Base-by-base conservation (phyloP, 1,140 invertebrate species). In the Drosophila virilis region DNA sequence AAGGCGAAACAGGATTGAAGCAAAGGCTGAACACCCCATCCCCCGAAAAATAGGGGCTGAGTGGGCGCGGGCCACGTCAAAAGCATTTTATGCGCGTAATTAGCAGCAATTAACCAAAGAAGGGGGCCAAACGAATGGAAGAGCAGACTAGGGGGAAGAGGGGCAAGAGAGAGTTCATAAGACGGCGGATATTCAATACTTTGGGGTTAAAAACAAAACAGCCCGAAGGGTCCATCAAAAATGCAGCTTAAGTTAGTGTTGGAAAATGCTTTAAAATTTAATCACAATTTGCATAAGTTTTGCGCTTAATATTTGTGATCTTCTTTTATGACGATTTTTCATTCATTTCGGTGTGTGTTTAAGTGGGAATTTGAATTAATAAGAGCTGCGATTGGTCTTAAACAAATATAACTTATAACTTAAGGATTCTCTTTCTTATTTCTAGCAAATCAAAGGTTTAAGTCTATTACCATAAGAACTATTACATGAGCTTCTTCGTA, bases 41-140 rank as follows among this genome's bases (percentile, higher is more conserved):
- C 22, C 22, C 13, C 1, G 9, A 15, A n/a, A 32, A n/a, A 32
- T 15, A 57, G 32, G 50, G 59, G 8, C 22, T 10, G 13, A 8
- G 1, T 5, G 58, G 35, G 13, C 32, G 17, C 15, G 22, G 60
- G 43, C 52, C 12, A 67, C 45, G 70, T 67, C 64, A 67, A 73
- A 73, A 1, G 70, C 52, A 67, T 71, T 84, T 88, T 89, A 80
- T 89, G 80, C 84, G 77, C 77, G 62, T 78, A 88, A 88, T 88
- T 88, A 89, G 80, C 77, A 72, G 68, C 80, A 89, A 88, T 88
- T 88, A 80, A 35, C 43, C 28, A 65, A 73, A 68, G 60, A 48
- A 45, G 32, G 33, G 46, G 46, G 60, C 13, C 6, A 33, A 13
- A 42, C 7, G 8, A 8, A 8, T 33, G 8, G n/a, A 33, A 12